phyloP scores from a whole-genome alignment of 2,888 invertebrate species.

The Mesorhabditis sp. region DNA sequence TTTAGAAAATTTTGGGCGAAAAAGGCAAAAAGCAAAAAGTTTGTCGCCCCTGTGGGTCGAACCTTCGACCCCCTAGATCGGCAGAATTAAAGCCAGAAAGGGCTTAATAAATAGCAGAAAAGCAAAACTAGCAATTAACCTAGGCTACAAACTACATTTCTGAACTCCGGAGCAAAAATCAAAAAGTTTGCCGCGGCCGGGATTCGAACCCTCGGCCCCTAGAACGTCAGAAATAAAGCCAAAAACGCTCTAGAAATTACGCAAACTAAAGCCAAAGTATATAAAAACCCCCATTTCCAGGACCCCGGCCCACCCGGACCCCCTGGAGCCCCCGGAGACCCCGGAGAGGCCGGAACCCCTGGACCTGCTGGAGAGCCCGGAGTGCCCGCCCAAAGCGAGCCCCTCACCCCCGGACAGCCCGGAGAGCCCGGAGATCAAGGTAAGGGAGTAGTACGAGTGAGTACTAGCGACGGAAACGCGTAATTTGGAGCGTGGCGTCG shows the following conservation, averaged over 20 bases:
- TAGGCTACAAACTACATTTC: no score
- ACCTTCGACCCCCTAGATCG: no score
- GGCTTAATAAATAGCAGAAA: no score
- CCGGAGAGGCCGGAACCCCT: conserved; percentile 33
- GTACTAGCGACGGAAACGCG: no score
- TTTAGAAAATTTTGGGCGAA: not conserved
- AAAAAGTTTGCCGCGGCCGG: no score
- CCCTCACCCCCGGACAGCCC: conserved; percentile 45
- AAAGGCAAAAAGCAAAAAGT: no score
- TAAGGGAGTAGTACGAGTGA: conserved; percentile 10
- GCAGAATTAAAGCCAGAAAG: no score
- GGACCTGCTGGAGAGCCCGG: conserved; percentile 22
- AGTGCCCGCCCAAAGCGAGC: conserved; percentile 36
- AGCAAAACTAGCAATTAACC: no score
- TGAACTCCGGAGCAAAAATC: no score
- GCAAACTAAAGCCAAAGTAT: not conserved
- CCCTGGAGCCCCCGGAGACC: conserved; percentile 44
- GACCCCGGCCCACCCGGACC: conserved; percentile 45
- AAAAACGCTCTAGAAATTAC: not conserved
- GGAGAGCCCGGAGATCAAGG: conserved; percentile 43
- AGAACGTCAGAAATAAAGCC: not conserved
- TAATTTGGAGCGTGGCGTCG: no score
- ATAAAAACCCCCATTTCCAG: conserved; percentile 10
- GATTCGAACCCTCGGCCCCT: no score
- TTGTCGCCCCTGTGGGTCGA: no score